Conservation (phyloP, 2,888 invertebrate genomes). For the Yponomeuta sedellus region DNA sequence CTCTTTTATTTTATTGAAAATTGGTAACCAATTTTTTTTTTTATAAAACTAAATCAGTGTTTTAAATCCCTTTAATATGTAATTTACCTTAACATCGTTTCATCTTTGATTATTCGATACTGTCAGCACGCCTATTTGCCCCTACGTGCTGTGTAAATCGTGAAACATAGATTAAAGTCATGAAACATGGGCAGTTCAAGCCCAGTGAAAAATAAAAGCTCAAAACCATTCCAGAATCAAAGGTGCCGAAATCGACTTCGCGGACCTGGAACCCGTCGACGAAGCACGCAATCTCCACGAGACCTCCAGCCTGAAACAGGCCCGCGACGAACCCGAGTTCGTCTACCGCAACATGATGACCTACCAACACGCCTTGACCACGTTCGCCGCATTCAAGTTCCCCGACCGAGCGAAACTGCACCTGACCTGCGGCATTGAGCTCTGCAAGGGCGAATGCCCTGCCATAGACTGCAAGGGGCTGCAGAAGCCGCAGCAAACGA, state of each 20-base stretch:
- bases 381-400: slow-evolving; percentile 89
- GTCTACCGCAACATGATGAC: slow-evolving; percentile 68
- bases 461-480: slow-evolving; percentile 72
- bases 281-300: slow-evolving; percentile 49
- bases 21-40: too few relatives aligned
- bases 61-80: too few relatives aligned
- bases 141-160: too few relatives aligned
- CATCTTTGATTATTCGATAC: too few relatives aligned
- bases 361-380: slow-evolving; percentile 73
- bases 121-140: too few relatives aligned
- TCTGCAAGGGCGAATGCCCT: slow-evolving; percentile 84
- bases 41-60: too few relatives aligned
- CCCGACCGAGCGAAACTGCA: slow-evolving; percentile 87
- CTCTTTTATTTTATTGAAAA: too few relatives aligned
- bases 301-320: slow-evolving; percentile 40
- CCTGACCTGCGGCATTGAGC: slow-evolving; percentile 84
- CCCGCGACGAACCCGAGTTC: slow-evolving; percentile 53
- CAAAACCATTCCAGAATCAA: slow-evolving; percentile 30
- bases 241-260: slow-evolving; percentile 54
- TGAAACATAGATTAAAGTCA: too few relatives aligned
- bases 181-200: too few relatives aligned
- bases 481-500: slow-evolving; percentile 62
- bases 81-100: too few relatives aligned
- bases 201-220: too few relatives aligned
- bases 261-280: slow-evolving; percentile 52